Conservation (phyloP, 1,140 invertebrate genomes). For the Alviniconcha marisindica region DNA sequence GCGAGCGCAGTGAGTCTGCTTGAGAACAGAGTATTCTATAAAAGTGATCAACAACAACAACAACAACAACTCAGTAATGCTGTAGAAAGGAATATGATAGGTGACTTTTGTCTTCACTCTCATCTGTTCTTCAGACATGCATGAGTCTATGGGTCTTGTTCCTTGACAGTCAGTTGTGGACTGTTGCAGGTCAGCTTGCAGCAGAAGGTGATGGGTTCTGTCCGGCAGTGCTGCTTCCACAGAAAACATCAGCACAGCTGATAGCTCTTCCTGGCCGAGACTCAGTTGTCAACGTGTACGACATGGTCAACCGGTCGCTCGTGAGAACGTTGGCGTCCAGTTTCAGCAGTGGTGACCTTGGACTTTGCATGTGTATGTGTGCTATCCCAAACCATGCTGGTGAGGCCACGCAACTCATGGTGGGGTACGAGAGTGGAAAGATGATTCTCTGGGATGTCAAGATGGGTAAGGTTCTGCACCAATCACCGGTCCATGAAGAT, state of each 20-base stretch:
- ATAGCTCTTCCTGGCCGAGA: constrained; percentile 55
- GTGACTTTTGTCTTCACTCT: no score
- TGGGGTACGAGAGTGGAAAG: constrained; percentile 67
- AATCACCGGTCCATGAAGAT: constrained; percentile 46
- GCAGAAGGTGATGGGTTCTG: constrained; percentile 28
- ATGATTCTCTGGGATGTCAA: constrained; percentile 64
- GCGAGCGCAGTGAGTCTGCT: no score
- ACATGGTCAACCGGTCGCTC: background rate
- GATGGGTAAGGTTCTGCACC: constrained; percentile 41
- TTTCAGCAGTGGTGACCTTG: constrained; percentile 2
- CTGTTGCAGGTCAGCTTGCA: constrained; percentile 18
- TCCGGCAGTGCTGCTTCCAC: constrained; percentile 4
- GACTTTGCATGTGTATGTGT: constrained; percentile 39
- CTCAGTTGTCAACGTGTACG: constrained; percentile 28
- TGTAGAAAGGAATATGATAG: no score
- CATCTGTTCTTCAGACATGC: no score
- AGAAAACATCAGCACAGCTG: constrained; percentile 26
- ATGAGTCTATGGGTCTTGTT: no score
- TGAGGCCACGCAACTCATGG: constrained; percentile 46
- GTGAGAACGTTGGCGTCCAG: constrained; percentile 11
- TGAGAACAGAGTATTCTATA: no score
- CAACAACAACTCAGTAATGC: no score
- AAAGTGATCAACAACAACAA: no score
- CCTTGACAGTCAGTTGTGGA: background rate
- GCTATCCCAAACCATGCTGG: background rate